Evolutionary conservation across 2,113 vertebrate species (phyloP).

Genomic region (Motacilla alba): DNA sequence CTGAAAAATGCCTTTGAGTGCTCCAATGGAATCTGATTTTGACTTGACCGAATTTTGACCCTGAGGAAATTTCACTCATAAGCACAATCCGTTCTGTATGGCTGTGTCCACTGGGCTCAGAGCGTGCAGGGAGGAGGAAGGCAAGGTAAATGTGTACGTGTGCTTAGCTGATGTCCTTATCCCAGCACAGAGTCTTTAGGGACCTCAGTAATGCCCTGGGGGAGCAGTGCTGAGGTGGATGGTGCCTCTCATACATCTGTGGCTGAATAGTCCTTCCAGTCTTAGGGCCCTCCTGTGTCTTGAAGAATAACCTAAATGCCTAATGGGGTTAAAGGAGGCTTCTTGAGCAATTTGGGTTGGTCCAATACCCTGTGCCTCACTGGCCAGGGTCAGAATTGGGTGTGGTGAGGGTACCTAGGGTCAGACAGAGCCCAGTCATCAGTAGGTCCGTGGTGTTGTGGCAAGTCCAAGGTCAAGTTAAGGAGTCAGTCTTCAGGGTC

Average conservation of each 20-base stretch:
- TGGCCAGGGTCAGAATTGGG: neutral
- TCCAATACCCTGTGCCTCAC: neutral
- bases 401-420: neutral
- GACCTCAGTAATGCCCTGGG: neutral
- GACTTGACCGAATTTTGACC: conserved; percentile 40
- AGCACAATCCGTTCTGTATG: neutral
- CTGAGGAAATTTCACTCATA: neutral
- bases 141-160: neutral
- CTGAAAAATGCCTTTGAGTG: conserved; percentile 43
- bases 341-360: neutral
- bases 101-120: neutral
- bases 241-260: neutral
- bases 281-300: neutral
- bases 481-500: neutral
- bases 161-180: neutral
- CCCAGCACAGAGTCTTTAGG: neutral
- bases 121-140: neutral
- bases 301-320: neutral
- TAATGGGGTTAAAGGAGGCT: neutral
- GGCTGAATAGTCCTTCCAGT: neutral
- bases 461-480: neutral
- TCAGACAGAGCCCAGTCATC: neutral
- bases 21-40: conserved; percentile 23
- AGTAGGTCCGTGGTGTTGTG: neutral
- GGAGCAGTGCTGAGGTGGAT: neutral